phyloP scores from a whole-genome alignment of 2,797 vertebrate genomes.

The Peromyscus eremicus region DNA sequence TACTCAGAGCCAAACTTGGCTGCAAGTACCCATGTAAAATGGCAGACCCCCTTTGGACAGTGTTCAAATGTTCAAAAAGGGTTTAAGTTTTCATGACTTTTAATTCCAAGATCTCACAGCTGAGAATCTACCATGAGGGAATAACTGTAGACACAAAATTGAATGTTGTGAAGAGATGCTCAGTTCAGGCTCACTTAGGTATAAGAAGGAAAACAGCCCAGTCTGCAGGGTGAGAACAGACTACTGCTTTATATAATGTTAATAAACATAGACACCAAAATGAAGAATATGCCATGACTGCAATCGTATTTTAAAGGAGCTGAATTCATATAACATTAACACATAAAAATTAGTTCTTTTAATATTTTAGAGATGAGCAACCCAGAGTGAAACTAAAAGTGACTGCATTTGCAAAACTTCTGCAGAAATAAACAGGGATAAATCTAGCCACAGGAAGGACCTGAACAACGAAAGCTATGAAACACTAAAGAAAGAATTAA shows the following conservation, averaged over 20 bases:
- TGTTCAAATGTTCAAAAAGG: neutral
- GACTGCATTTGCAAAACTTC: constrained; percentile 8
- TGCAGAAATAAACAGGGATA: constrained; percentile 36
- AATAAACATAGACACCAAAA: constrained; percentile 24
- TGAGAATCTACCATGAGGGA: neutral
- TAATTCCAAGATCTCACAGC: neutral
- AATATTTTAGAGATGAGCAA: neutral
- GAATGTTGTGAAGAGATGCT: neutral
- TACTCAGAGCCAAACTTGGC: neutral
- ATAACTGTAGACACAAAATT: neutral
- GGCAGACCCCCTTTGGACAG: neutral
- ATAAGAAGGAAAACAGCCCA: constrained; percentile 37
- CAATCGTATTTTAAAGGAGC: neutral
- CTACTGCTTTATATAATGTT: neutral
- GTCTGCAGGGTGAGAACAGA: neutral
- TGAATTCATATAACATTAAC: neutral
- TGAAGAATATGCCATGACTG: neutral
- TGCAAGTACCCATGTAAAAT: neutral
- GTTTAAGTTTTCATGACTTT: neutral
- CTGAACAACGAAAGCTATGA: neutral
- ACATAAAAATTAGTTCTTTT: neutral
- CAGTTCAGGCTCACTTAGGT: neutral
- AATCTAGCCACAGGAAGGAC: constrained; percentile 2
- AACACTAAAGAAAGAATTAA: neutral
- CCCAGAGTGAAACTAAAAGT: constrained; percentile 21